Percentiles rank a stretch among this genome's conserved stretches.
Conservation (phyloP, 2,797 vertebrate genomes). For the Squalus acanthias region DNA sequence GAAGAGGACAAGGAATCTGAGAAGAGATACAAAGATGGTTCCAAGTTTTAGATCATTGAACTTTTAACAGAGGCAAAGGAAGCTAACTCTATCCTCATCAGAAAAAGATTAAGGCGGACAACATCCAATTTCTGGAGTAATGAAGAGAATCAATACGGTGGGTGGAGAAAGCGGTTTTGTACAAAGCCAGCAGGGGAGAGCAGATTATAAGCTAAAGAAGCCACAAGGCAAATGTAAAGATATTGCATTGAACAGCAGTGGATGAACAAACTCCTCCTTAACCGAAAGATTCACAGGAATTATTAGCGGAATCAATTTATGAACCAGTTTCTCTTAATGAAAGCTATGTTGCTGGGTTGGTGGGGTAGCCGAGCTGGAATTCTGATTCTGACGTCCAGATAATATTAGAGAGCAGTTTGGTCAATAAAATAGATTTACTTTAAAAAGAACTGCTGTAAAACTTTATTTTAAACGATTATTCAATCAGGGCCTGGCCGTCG, state of each 20-base stretch:
- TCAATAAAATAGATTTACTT: neutral
- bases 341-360: neutral
- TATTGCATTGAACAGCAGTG: neutral
- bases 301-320: neutral
- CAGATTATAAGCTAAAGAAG: neutral
- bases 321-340: neutral
- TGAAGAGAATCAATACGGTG: neutral
- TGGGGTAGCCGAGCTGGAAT: neutral
- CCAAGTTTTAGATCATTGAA: neutral
- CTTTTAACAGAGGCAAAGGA: neutral
- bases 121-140: neutral
- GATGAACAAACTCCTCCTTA: neutral
- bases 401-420: neutral
- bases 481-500: too few species aligned
- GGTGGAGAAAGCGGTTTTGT: neutral
- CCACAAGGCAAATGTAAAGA: neutral
- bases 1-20: neutral
- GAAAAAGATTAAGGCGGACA: slow-evolving; percentile 1
- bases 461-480: neutral
- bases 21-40: neutral
- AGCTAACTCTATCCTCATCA: neutral
- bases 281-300: neutral
- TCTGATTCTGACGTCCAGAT: neutral
- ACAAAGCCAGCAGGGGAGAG: neutral
- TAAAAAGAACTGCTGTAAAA: neutral